Evolutionary conservation across 1,140 invertebrate species (phyloP), one percentile per base, ranked within the genome.

Genomic region (Drosophila sp.): DNA sequence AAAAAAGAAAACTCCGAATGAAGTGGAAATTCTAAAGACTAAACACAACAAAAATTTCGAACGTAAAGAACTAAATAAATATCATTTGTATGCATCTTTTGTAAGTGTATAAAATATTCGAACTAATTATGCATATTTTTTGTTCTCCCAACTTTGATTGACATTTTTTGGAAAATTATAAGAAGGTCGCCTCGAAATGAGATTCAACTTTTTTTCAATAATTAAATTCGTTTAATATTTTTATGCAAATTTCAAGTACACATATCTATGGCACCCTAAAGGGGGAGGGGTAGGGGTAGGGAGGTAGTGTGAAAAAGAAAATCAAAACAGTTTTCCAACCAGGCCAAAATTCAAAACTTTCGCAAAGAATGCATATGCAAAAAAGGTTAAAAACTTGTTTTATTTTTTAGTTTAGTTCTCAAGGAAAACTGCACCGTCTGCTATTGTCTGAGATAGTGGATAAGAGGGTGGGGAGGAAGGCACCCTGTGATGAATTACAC

Each of bases 401-500:
- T 27, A 50, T 17, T 41, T 17, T 2, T 11, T 69, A 11, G 7
- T 76, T 75, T 41, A 10, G 6, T 25, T 47, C 32, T 25, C 8
- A 30, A 60, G 32, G 44, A 50, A 73, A 58, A 60, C 73, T 74
- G 32, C 44, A 30, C 32, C 3, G 29, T 54, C 61, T 60, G 38
- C 33, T 30, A 23, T 33, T 58, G 56, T 58, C 56, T 58, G 25
- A 50, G 44, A 50, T 8, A 50, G 23, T 50, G 44, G 44, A 10
- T 27, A 7, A 5, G 23, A 10, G 8, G 10, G 17, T 17, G 23
- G 23, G 1, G 0, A 38, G 10, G 1, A 10, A 32, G 64, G 75
- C 67, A 79, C 69, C 83, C 79, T 81, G 66, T 87, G 84, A 87
- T 87, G 84, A 87, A 87, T 72, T 74, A 64, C 69, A 71, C 73